A percentile compares a stretch with the other conserved stretches of the same genome.
These are phyloP conservation scores for Tetanocera ferruginea DNA, from an alignment of 2,888 invertebrate species.

Conservation along the genomic window DNA sequence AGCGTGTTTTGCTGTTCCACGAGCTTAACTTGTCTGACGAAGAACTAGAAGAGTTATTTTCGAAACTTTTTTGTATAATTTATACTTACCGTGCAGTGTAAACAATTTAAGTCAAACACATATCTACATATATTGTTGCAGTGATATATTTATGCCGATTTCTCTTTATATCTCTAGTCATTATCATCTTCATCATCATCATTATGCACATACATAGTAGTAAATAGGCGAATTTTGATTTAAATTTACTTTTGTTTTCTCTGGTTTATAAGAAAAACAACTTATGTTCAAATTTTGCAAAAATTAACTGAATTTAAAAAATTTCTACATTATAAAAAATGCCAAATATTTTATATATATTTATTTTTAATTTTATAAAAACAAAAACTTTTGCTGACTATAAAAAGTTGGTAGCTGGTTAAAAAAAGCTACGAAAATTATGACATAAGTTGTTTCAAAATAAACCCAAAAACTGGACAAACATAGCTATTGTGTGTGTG, in stretches of 20 bases:
- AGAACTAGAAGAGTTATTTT: not conserved
- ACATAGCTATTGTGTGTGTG: not conserved
- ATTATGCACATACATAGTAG: conserved; percentile 13
- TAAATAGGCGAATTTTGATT: conserved; percentile 26
- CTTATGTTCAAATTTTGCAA: too few species aligned
- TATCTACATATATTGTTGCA: not conserved
- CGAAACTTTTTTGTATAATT: not conserved
- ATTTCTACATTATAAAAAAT: too few species aligned
- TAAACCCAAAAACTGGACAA: too few species aligned
- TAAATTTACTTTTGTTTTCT: not conserved
- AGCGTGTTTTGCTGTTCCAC: too few species aligned
- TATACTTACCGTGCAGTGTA: not conserved
- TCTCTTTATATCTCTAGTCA: not conserved
- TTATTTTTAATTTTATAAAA: too few species aligned
- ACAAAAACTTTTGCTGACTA: too few species aligned
- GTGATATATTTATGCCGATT: conserved; percentile 15
- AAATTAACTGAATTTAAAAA: too few species aligned
- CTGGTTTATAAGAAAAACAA: not conserved
- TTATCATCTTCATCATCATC: not conserved
- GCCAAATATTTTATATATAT: too few species aligned
- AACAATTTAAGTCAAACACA: not conserved
- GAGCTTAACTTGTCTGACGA: too few species aligned
- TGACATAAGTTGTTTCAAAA: too few species aligned
- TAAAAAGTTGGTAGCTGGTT: too few species aligned
- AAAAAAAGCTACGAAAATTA: too few species aligned